These are phyloP conservation scores for Eublepharis macularius DNA, from an alignment of 2,113 vertebrate genomes.

Conservation along the genomic window DNA sequence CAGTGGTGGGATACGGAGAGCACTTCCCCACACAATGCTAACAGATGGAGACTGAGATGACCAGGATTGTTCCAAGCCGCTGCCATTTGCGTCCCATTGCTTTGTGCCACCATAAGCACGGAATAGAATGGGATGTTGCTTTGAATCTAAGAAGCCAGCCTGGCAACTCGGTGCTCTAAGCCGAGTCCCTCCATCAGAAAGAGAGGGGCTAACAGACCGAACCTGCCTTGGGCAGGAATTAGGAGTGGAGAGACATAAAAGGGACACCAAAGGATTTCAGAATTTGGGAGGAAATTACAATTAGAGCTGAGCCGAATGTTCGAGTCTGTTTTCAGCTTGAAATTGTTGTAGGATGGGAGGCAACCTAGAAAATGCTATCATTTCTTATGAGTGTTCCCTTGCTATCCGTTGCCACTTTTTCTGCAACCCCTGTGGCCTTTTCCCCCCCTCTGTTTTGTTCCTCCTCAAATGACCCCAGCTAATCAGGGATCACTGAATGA, in stretches of 20 bases:
- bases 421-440: neutral
- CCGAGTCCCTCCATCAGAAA: neutral
- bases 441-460: neutral
- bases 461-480: neutral
- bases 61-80: accelerated
- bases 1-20: neutral
- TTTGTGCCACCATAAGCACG: neutral
- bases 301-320: neutral
- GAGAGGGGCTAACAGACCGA: neutral
- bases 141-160: neutral
- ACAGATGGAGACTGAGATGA: no score
- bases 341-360: neutral
- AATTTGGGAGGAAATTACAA: neutral
- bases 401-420: neutral
- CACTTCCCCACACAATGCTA: neutral
- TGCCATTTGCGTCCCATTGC: neutral
- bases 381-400: neutral
- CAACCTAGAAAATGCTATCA: neutral
- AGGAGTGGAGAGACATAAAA: neutral
- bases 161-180: neutral
- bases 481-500: neutral
- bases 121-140: neutral
- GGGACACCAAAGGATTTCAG: neutral
- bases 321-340: neutral
- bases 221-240: neutral